These are phyloP conservation scores for Chaenocephalus aceratus DNA, from an alignment of 2,113 vertebrate species.

Conservation along the genomic window DNA sequence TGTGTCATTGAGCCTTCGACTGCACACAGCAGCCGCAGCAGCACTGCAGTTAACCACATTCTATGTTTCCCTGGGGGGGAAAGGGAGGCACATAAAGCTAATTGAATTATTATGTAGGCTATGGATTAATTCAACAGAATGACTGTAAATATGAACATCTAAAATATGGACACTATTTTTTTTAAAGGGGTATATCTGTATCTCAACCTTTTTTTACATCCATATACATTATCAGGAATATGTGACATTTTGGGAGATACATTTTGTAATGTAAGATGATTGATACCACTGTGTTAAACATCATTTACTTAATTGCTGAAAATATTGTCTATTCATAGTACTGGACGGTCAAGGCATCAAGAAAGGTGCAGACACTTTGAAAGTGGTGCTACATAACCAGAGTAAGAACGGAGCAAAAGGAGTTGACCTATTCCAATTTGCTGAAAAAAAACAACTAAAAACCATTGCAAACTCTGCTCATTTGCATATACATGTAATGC, in stretches of 20 bases:
- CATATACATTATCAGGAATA: not conserved
- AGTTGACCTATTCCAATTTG: too few species aligned
- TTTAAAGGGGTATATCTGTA: not conserved
- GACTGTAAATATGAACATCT: not conserved
- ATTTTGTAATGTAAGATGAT: not conserved
- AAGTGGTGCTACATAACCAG: too few species aligned
- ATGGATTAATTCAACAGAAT: conserved; percentile 12
- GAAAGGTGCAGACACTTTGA: too few species aligned
- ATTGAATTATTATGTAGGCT: not conserved
- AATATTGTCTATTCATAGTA: too few species aligned
- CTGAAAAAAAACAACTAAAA: too few species aligned
- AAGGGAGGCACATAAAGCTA: not conserved
- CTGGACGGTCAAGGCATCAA: too few species aligned
- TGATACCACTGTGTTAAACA: not conserved
- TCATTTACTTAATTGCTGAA: too few species aligned
- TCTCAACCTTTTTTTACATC: not conserved
- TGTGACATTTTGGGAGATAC: not conserved
- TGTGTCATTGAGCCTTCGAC: not conserved
- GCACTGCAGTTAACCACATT: not conserved
- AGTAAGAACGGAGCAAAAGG: too few species aligned
- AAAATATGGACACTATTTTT: too few species aligned
- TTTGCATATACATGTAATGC: too few species aligned
- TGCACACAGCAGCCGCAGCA: conserved; percentile 5
- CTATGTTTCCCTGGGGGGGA: not conserved
- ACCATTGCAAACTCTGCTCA: too few species aligned